Base-by-base conservation (phyloP, 2,797 vertebrate genomes). In the Channa striata region DNA sequence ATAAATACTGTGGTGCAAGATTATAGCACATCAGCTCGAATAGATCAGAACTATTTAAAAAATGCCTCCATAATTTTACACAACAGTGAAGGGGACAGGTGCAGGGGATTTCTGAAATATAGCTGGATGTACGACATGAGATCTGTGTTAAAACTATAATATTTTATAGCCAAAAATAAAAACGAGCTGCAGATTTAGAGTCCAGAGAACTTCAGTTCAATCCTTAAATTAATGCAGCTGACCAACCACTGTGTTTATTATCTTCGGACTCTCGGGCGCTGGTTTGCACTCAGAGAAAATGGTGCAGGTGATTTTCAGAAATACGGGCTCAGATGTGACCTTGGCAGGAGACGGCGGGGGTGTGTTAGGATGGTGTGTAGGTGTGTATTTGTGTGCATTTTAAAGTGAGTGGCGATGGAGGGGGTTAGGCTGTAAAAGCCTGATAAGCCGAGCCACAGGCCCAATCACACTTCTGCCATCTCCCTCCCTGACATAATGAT, bases 391-490 rank as follows among this genome's bases (percentile, higher is more conserved):
- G 13, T 34, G 51, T 43, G 60, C 7, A 19, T 68, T 66, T 54
- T 53, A 48, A 75, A 59, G 68, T 7, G 25, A 46, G 44, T 7
- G 11, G 10, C 19, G 17, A 42, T 40, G 43, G 49, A 49, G 64
- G 61, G 74, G 49, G 64, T 63, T 19, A 21, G 46, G 65, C 87
- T 89, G 82, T 68, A 61, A 62, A 71, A 74, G 74, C 52, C 61
- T 75, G 86, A 90, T 89, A 90, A 90, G 86, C 79, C 17, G 12
- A 87, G 73, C 64, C 76, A n/a, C 74, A 65, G 71, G 59, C 49
- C 57, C 68, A 74, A 80, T 88, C 74, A 60, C 68, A 59, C 64
- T 59, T 30, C 63, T 79, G 74, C 73, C 66, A 80, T 85, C 83
- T 72, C 73, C 73, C 84, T 81, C 80, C 68, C 76, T 81, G 89